Evolutionary conservation across 1,140 invertebrate species (phyloP).

Genomic region (Cydia amplana): DNA sequence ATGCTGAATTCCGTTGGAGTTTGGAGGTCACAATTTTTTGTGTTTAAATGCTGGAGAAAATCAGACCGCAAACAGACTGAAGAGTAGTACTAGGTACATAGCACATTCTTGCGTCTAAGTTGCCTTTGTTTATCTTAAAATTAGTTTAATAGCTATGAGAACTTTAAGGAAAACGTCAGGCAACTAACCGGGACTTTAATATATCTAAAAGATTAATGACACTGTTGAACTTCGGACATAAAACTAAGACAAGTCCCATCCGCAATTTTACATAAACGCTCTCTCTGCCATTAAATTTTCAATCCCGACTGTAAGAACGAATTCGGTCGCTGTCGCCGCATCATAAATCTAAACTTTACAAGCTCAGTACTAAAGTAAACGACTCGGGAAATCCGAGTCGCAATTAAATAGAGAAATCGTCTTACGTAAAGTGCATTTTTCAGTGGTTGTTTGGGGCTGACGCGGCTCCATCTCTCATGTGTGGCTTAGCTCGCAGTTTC

Average conservation of each 20-base stretch:
- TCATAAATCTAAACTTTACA: constrained; percentile 37
- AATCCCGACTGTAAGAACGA: constrained; percentile 18
- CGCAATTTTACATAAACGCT: constrained; percentile 32
- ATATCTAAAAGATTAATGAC: constrained; percentile 28
- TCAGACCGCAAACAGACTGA: constrained; percentile 6
- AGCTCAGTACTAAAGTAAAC: constrained; percentile 29
- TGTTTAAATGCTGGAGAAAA: not conserved
- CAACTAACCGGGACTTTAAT: constrained; percentile 18
- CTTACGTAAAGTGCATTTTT: constrained; percentile 43
- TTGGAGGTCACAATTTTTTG: not conserved
- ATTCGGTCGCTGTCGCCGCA: constrained; percentile 34
- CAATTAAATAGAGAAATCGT: constrained; percentile 36
- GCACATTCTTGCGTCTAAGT: not conserved
- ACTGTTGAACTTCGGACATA: constrained; percentile 27
- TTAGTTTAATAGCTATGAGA: not conserved
- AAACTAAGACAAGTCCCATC: constrained; percentile 32
- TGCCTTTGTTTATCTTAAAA: not conserved
- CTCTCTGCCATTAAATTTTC: constrained; percentile 31
- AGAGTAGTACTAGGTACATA: not conserved
- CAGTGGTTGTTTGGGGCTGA: constrained; percentile 42
- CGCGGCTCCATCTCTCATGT: constrained; percentile 41
- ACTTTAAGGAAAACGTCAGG: not conserved
- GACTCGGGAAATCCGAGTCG: constrained; percentile 29
- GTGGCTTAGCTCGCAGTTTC: constrained; percentile 22
- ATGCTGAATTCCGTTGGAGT: not conserved